Base-by-base conservation (phyloP, 2,797 vertebrate species). In the Fundulus diaphanus region DNA sequence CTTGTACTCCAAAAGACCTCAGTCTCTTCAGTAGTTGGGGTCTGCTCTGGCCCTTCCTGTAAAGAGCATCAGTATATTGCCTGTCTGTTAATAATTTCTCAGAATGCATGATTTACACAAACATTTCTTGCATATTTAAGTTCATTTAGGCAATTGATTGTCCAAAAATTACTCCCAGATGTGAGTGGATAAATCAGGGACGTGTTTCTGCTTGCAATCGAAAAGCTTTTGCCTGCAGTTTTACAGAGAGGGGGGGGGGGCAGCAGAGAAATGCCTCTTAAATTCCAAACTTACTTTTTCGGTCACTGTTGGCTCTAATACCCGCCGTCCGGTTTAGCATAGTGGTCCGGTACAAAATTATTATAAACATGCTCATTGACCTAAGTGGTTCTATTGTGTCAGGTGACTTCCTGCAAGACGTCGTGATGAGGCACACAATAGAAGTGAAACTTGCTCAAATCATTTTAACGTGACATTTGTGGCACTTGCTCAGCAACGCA, bases 361-460 rank as follows among this genome's bases (percentile, higher is more conserved):
- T 56, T 67, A 44, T 29, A 15, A 83, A 68, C 76, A 82, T 80
- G 78, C 70, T 86, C 78, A 80, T 40, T 84, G 79, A 77, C 85
- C 86, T 78, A 48, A 74, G 85, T 80, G 77, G 37, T 80, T 5
- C 68, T 73, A 78, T 63, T 57, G 70, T 80, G 78, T 86, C 79
- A 71, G 61, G 77, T 63, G 33, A 8, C 59, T 74, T 35, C 77
- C 72, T 48, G 48, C 74, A 71, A 78, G 35, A 70, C 68, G 54
- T 80, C 9, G 77, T 33, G 42, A 75, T 24, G 31, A 77, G 46
- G 37, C 61, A 49, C 51, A 33, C 67, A 65, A 73, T 82, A 80
- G 72, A 61, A 81, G 51, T 33, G 24, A 74, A 68, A 72, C 70
- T 74, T 56, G 72, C 76, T 54, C 33, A 1, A 63, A 44, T 79